Conservation (phyloP, 2,113 vertebrate species). For the Cyphomyrus discorhynchus region DNA sequence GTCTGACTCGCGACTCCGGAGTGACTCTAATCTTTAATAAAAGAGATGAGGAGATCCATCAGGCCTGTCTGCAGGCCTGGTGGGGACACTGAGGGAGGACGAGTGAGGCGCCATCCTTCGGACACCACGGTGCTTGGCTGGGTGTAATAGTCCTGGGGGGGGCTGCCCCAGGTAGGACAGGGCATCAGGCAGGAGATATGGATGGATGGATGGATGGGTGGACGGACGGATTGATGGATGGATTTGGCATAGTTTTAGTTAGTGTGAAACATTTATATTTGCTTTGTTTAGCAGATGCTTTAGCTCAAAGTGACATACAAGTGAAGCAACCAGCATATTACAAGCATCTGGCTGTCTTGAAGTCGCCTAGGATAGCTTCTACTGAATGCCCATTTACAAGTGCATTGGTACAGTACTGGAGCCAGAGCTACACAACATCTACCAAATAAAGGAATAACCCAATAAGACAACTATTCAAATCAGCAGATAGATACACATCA, state of each 20-base stretch:
- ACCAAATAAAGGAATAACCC: not conserved
- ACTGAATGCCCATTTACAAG: not conserved
- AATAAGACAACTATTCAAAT: not conserved
- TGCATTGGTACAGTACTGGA: not conserved
- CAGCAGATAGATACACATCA: slow-evolving; percentile 62
- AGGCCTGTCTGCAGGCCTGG: not conserved
- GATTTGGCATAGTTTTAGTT: slow-evolving; percentile 99
- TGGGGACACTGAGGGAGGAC: not conserved
- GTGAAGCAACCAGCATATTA: not conserved
- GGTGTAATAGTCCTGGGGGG: slow-evolving; percentile 63
- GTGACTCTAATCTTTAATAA: slow-evolving; percentile 5
- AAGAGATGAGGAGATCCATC: not conserved
- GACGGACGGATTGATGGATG: not conserved
- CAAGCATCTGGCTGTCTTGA: not conserved
- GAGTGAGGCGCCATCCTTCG: slow-evolving; percentile 72
- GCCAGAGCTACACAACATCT: not conserved
- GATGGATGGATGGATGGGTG: not conserved
- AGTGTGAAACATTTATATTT: slow-evolving; percentile 67
- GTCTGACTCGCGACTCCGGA: not conserved
- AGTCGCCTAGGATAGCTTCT: not conserved
- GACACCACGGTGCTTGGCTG: slow-evolving; percentile 81
- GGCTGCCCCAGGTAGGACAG: not conserved
- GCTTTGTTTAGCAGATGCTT: not conserved
- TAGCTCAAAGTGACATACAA: no score
- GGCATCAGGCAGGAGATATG: not conserved